Evolutionary conservation across 2,888 invertebrate species (phyloP).

Genomic region (Orchesellides sinensis): DNA sequence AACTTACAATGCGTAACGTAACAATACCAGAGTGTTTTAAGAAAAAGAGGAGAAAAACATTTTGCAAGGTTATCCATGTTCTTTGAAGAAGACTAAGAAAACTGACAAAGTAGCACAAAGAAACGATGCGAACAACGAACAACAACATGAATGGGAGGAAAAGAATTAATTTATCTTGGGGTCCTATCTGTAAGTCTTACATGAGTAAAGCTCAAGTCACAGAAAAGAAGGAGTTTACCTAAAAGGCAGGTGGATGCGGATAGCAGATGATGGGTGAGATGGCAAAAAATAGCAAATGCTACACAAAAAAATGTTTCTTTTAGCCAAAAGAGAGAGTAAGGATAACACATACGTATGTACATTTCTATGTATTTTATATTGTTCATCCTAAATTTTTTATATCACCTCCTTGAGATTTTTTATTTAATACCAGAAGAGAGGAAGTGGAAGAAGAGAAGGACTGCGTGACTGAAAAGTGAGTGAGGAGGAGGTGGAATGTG

Average conservation of each 20-base stretch:
- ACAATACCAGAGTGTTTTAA: constrained; percentile 26
- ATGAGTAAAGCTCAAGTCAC: constrained; percentile 20
- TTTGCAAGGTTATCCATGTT: background rate
- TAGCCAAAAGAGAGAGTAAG: constrained; percentile 25
- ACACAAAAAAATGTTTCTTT: background rate
- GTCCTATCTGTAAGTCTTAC: constrained; percentile 16
- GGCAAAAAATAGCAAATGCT: background rate
- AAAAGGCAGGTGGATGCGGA: constrained; percentile 20
- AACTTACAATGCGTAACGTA: constrained; percentile 54
- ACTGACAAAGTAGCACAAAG: constrained; percentile 22
- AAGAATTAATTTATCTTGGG: constrained; percentile 43
- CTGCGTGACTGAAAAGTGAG: background rate
- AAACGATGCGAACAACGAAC: constrained; percentile 1
- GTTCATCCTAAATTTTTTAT: constrained; percentile 35
- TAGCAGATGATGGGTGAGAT: constrained; percentile 19
- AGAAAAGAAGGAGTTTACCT: background rate
- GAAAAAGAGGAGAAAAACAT: background rate
- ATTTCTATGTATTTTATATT: background rate
- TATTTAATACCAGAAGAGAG: constrained; percentile 6
- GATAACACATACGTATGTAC: background rate
- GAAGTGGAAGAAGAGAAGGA: background rate
- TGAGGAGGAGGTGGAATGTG: constrained; percentile 5
- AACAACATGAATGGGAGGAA: constrained; percentile 46
- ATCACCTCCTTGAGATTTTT: constrained; percentile 14
- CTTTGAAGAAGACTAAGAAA: background rate